Evolutionary conservation across 1,140 invertebrate genomes (phyloP), one percentile per base, ranked within the genome.

Genomic region (Radopholus similis): DNA sequence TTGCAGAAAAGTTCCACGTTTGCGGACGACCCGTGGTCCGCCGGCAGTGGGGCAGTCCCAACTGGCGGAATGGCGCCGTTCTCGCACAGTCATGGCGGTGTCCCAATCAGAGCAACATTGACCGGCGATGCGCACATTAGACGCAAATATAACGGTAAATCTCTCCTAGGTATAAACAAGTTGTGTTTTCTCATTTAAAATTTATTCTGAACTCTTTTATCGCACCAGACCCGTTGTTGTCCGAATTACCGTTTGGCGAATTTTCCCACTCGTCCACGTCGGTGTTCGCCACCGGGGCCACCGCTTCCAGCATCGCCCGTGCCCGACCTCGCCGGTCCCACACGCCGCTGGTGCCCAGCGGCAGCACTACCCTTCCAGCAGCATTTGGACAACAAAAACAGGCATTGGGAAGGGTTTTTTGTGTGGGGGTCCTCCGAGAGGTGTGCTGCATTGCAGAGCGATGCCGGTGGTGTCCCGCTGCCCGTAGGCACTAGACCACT

Each of bases 1-100:
- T 23, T 23, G 18, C 23, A 21, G 26, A 13, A 74, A 30, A 38
- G 28, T 21, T n/a, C 2, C 21, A n/a, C 18, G 28, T 71, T n/a
- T 9, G 13, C 77, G 72, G 56, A 78, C 78, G 80, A 81, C 68
- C 80, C 78, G 8, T 82, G 78, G 80, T 58, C 74, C 21, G 37
- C 42, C 2, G 49, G 23, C 11, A 28, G 30, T 51, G 35, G 23
- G 8, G 57, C n/a, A 15, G 28, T n/a, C 18, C 35, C 56, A 59
- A 28, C 23, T 57, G 11, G 4, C n/a, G 26, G 4, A 5, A 23
- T 13, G 44, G 15, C 44, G 44, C n/a, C 2, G 38, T 80, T 83
- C 44, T 72, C 81, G 21, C 76, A 83, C 42, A 76, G 78, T 30
- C 55, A 75, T 47, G 73, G 73, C 28, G 60, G 56, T 9, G 56